Evolutionary conservation across 1,140 invertebrate species (phyloP).

Genomic region (Drosophila ficusphila): DNA sequence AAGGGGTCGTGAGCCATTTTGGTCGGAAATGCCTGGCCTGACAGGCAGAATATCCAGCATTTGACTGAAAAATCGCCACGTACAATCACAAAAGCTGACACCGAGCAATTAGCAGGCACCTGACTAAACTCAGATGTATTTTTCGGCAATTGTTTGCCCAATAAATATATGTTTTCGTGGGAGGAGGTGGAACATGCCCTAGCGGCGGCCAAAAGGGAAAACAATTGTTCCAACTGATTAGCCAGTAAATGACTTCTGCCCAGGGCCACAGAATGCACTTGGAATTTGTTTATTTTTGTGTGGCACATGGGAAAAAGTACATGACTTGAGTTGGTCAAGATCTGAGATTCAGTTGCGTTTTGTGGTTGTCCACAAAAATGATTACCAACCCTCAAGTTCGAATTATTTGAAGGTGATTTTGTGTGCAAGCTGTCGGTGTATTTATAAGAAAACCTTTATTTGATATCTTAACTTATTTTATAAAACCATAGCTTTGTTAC

Average conservation of each 20-base stretch:
- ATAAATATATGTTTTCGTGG: conserved; percentile 27
- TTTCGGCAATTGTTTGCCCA: conserved; percentile 54
- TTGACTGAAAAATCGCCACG: conserved; percentile 55
- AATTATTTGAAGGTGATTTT: conserved; percentile 40
- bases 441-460: no score
- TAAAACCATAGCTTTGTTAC: background rate
- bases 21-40: conserved; percentile 31
- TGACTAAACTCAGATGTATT: conserved; percentile 49
- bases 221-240: conserved; percentile 55
- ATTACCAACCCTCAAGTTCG: conserved; percentile 36
- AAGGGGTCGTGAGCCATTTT: background rate
- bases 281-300: background rate
- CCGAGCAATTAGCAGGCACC: conserved; percentile 61
- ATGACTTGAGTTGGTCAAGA: conserved; percentile 38
- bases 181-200: conserved; percentile 41
- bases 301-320: conserved; percentile 42
- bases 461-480: no score
- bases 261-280: conserved; percentile 45
- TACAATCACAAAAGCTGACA: conserved; percentile 63
- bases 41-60: conserved; percentile 6
- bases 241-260: conserved; percentile 31
- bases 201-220: conserved; percentile 31
- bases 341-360: conserved; percentile 58
- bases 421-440: background rate
- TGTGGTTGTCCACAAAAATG: conserved; percentile 51